phyloP scores from a whole-genome alignment of 37 sponge, comb jelly and placozoan species.

The Ianthella basta region DNA sequence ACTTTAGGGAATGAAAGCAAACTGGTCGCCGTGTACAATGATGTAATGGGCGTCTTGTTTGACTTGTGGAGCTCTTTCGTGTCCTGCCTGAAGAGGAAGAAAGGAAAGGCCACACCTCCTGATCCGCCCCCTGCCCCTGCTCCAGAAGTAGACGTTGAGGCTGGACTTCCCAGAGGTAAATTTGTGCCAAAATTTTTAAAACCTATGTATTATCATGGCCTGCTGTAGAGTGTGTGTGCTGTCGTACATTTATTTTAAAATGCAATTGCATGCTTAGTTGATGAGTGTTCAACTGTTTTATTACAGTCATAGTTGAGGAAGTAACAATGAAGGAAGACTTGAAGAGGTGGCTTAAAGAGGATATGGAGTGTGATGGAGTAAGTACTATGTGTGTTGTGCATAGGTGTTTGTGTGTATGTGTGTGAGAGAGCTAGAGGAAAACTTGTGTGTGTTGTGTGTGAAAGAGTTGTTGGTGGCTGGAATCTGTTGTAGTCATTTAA shows the following conservation, averaged over 20 bases:
- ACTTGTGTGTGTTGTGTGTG: neutral
- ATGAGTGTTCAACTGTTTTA: too few species aligned
- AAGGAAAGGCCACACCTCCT: neutral
- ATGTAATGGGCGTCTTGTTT: neutral
- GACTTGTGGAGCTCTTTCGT: neutral
- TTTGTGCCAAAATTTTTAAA: too few species aligned
- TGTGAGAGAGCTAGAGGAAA: too few species aligned
- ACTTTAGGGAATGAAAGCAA: neutral
- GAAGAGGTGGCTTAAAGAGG: neutral
- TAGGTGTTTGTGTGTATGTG: too few species aligned
- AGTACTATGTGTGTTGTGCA: neutral
- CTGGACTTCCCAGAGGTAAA: neutral
- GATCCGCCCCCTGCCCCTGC: neutral
- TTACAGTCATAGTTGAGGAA: neutral
- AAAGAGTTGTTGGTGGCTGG: neutral
- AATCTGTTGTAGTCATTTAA: too few species aligned
- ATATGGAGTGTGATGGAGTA: slow-evolving; percentile 17
- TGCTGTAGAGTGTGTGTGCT: too few species aligned
- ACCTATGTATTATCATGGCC: too few species aligned
- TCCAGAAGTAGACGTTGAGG: neutral
- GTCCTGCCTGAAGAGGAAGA: neutral
- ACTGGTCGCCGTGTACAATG: neutral
- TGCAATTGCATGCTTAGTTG: neutral
- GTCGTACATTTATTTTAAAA: neutral
- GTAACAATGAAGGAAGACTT: neutral